phyloP scores from a whole-genome alignment of 2,797 vertebrate genomes.

The Tympanoctomys barrerae region DNA sequence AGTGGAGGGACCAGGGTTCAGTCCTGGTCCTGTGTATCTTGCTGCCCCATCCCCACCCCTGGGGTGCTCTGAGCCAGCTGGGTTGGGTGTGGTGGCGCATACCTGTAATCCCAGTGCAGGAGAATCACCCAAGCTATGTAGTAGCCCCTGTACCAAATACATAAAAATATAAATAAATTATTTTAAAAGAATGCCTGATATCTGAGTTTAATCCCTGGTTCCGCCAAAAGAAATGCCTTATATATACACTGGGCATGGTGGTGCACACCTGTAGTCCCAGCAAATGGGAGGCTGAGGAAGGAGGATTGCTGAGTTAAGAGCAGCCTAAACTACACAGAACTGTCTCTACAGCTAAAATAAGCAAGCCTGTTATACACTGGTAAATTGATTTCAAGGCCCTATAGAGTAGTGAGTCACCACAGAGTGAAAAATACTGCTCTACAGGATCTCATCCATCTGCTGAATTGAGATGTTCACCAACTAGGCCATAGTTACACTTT shows the following conservation, averaged over 20 bases:
- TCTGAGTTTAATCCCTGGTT: no score
- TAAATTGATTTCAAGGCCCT: neutral
- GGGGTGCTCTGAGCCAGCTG: no score
- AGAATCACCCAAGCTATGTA: no score
- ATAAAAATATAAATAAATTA: no score
- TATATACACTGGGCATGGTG: neutral
- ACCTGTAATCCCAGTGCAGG: no score
- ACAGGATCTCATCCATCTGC: neutral
- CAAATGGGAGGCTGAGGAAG: neutral
- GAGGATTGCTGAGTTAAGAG: neutral
- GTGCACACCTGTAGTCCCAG: neutral
- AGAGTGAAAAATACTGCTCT: neutral
- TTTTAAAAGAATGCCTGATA: no score
- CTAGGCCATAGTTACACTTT: neutral
- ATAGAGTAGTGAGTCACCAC: neutral
- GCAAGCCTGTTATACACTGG: neutral
- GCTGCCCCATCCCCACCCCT: no score
- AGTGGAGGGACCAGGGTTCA: no score
- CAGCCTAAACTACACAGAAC: neutral
- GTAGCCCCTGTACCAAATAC: no score
- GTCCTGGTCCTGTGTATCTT: no score
- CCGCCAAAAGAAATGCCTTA: neutral
- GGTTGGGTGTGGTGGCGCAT: no score
- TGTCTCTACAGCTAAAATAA: neutral
- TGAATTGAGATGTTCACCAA: neutral